Evolutionary conservation across 2,888 invertebrate genomes (phyloP), one percentile per base, ranked within the genome.

Genomic region (Punctoribates punctum): DNA sequence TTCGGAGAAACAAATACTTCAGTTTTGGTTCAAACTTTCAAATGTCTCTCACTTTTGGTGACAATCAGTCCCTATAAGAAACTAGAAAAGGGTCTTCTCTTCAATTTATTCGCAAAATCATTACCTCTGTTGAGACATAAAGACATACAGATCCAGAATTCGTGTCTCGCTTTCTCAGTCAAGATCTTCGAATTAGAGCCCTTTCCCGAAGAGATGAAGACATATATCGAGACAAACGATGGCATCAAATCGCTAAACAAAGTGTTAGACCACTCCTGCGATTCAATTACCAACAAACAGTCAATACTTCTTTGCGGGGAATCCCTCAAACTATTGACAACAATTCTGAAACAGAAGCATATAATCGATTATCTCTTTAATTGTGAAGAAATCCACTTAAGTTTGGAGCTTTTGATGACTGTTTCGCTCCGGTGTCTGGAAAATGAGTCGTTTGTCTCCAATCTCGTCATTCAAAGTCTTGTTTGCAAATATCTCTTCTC

Each of bases 71-170:
- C 76, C 25, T 74, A 76, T 34, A 34, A 73, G 42, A 73, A 74
- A 74, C 73, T 74, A 6, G 5, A 23, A n/a, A 74, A 20, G 9
- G 76, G 51, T 15, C 13, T 51, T 8, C 46, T 75, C 15, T n/a
- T 72, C 5, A 17, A 75, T 20, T 27, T 75, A 8, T 75, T 75
- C 25, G 23, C 51, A 27, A 70, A 62, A 57, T 72, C 70, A 20
- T n/a, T 70, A 72, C 48, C 42, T 60, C 3, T 75, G 38, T 48
- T 75, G 29, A 54, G n/a, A 54, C 72, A 75, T 27, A 75, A 75
- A 75, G 48, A 72, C 17, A 75, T 72, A 15, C 75, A 75, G 20
- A 75, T 75, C 9, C 70, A 75, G 51, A 75, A 75, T 42, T 51
- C 72, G 38, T 75, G 48, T 27, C 54, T 75, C 27, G 75, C 60